Evolutionary conservation across 2,888 invertebrate species (phyloP), one percentile per base, ranked within the genome.

Genomic region (Dysmachus trigonus): DNA sequence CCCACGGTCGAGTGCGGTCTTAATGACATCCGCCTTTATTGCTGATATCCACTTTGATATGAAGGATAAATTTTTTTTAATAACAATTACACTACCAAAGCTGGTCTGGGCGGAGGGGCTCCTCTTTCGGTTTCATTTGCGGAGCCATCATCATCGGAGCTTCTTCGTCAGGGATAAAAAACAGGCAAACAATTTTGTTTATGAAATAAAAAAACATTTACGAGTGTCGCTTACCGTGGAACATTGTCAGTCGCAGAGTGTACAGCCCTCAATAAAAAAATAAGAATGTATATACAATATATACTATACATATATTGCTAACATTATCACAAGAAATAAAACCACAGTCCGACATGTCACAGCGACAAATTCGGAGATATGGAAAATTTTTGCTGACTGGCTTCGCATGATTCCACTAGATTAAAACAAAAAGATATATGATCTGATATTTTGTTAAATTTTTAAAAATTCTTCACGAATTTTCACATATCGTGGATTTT

Each of bases 11-110:
- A 33, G 62, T 33, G 53, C 81, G 53, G 81, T 81, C 81, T 81
- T 81, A 81, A 81, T 81, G 81, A 81, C 53, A 81, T 81, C 81
- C 81, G 81, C 33, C 53, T 81, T 81, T 81, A 81, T 81, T 81
- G 53, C 81, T 81, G 81, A 81, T 81, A 81, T 81, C 62, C 62
- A 31, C 81, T 81, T 81, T 81, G 81, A 81, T 53, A 62, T 33
- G 81, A 53, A 47, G 53, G 47, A 81, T 81, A 53, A 53, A 62
- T 31, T 81, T 81, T n/a, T 74, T 81, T 81, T 81, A 81, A 81
- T 81, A 81, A 81, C 53, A 81, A 81, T 62, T 81, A 47, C 77
- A 77, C 47, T 47, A 47, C 33, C 62, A 62, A 62, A 62, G 47
- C 15, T 30, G 73, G 13, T 41, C 38, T 15, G 15, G 5, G 31